These are phyloP conservation scores for Hemaris fuciformis DNA, from an alignment of 2,888 invertebrate species.

Conservation along the genomic window DNA sequence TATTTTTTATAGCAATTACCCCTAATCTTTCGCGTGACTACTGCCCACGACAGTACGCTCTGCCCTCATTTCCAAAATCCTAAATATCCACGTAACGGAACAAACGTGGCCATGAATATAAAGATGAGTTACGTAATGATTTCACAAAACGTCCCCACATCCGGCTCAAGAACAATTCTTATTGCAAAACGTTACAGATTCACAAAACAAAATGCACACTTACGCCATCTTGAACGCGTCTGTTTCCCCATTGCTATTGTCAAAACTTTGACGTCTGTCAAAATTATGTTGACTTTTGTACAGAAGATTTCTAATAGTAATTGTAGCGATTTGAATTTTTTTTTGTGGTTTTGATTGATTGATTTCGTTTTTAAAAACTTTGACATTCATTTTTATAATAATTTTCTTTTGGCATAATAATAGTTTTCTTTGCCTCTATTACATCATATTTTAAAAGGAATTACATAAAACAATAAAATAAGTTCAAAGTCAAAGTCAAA, in stretches of 20 bases:
- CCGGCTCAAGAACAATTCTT: slow-evolving; percentile 27
- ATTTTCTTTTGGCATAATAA: not conserved
- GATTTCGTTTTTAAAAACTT: not conserved
- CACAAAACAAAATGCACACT: slow-evolving; percentile 32
- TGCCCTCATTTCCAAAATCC: not conserved
- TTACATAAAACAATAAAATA: not conserved
- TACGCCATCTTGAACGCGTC: slow-evolving; percentile 17
- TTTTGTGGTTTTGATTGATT: too few relatives aligned
- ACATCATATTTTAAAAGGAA: not conserved
- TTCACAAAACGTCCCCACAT: slow-evolving; percentile 28
- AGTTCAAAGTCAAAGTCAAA: too few relatives aligned
- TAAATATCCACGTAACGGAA: not conserved
- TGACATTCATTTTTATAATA: not conserved
- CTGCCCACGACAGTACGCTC: too few relatives aligned
- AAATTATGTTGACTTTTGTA: too few relatives aligned
- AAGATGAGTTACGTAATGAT: slow-evolving; percentile 20
- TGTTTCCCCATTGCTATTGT: not conserved
- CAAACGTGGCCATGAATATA: not conserved
- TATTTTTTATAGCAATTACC: too few relatives aligned
- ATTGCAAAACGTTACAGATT: slow-evolving; percentile 32
- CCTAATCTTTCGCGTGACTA: too few relatives aligned
- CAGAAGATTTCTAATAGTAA: too few relatives aligned
- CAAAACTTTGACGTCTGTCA: not conserved
- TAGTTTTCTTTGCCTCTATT: not conserved
- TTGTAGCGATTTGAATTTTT: too few relatives aligned